Conservation (phyloP, 2,888 invertebrate genomes). For the Idaea aversata region DNA sequence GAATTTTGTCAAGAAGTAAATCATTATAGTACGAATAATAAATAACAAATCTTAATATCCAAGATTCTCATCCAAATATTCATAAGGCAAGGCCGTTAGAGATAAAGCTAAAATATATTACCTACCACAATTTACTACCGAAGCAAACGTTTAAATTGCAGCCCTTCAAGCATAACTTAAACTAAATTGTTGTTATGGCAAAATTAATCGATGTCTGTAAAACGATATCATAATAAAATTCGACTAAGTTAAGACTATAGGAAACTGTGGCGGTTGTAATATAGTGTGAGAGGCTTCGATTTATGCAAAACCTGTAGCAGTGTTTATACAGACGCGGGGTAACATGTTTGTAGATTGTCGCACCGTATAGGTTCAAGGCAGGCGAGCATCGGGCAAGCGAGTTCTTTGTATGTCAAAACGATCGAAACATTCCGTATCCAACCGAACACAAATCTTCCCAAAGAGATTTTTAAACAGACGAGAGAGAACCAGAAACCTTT, state of each 20-base stretch:
- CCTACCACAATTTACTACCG: background rate
- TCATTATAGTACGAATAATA: background rate
- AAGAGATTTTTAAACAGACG: no score
- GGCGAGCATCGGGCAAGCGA: slow-evolving; percentile 9
- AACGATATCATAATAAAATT: background rate
- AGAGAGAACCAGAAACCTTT: background rate
- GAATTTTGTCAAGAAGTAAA: background rate
- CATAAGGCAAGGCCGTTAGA: background rate
- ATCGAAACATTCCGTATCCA: background rate
- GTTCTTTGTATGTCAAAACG: background rate
- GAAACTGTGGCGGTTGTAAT: background rate
- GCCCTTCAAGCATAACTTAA: background rate
- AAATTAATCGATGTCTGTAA: slow-evolving; percentile 4
- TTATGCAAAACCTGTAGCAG: slow-evolving; percentile 21
- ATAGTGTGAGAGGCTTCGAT: slow-evolving; percentile 8
- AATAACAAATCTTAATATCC: background rate
- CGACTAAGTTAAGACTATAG: background rate
- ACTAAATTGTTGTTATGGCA: background rate
- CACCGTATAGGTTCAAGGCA: slow-evolving; percentile 37
- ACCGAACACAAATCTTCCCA: background rate
- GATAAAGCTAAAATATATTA: background rate
- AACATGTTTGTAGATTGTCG: slow-evolving; percentile 27
- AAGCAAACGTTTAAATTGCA: background rate
- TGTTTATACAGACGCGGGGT: slow-evolving; percentile 20
- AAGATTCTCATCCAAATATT: background rate